Base-by-base conservation (phyloP, 1,140 invertebrate genomes). In the Bombus soroeensis region DNA sequence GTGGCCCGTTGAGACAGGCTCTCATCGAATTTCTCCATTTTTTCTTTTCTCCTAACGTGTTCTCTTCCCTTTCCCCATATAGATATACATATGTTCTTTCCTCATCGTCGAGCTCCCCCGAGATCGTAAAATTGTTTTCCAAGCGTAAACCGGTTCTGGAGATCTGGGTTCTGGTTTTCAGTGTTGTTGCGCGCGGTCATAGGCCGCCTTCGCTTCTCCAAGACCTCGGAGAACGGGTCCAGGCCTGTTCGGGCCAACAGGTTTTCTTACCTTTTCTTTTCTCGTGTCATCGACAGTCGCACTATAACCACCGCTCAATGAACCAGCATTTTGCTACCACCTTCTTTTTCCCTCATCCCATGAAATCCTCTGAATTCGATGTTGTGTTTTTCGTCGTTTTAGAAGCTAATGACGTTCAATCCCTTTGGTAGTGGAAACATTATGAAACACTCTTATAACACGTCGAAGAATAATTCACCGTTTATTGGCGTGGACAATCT, bases 41-140 rank as follows among this genome's bases (percentile, higher is more conserved):
- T 66, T 66, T 3, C 32, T 18, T 32, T 64, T 32, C 13, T 66
- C 8, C 9, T 34, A 5, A 3, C 37, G 28, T 3, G 34, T 83
- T 83, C 81, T 85, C 85, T 62, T 79, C 39, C 80, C 64, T 32
- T 79, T 18, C 10, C 81, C 66, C 53, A 15, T 79, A 86, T 73
- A 72, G 39, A 77, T 53, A 53, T 34, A 47, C 41, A 18, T 34
- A 41, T 3, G 4, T 76, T 39, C 37, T 32, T 70, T 39, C 47
- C 53, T 37, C 28, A 18, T 59, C 41, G 71, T 74, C 37, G 59
- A 18, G 88, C 83, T 93, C 87, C 89, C 87, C 79, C 92, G 90
- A 90, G 88, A 92, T 94, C 91, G 93, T 94, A 94, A 94, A 94
- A 94, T 95, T 94, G 92, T 94, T 94, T 95, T 94, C 91, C 93